Evolutionary conservation across 2,797 vertebrate genomes (phyloP).

Genomic region (Tiaroga cobitis): DNA sequence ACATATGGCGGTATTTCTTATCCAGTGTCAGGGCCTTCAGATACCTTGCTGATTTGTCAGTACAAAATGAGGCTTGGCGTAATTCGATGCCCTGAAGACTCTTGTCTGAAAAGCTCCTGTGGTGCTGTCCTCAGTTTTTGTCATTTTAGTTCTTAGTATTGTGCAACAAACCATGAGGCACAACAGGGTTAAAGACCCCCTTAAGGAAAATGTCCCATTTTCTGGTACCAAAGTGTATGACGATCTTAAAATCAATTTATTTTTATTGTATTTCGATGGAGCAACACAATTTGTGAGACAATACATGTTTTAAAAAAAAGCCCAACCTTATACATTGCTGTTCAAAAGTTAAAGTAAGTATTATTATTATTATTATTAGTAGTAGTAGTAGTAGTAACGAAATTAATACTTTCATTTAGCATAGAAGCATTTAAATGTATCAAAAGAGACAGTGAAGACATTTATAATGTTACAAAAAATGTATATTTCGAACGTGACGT

Average conservation of each 20-base stretch:
- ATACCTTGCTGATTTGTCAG: conserved; percentile 23
- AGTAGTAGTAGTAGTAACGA: no score
- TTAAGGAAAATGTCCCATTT: conserved; percentile 32
- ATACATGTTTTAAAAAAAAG: background rate
- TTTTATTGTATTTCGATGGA: conserved; percentile 22
- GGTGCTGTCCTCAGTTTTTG: conserved; percentile 13
- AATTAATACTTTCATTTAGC: background rate
- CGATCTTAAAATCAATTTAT: conserved; percentile 6
- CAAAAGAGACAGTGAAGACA: background rate
- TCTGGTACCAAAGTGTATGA: conserved; percentile 8
- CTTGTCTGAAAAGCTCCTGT: background rate
- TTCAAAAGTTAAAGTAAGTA: background rate
- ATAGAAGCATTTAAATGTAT: background rate
- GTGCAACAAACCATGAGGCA: conserved; percentile 28
- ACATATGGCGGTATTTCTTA: conserved; percentile 32
- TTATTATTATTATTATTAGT: no score
- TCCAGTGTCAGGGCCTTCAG: conserved; percentile 6
- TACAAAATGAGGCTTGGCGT: conserved; percentile 18
- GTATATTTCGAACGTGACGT: background rate
- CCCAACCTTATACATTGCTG: background rate
- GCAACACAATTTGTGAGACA: conserved; percentile 1
- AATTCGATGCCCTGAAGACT: conserved; percentile 15
- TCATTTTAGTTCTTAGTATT: conserved; percentile 17
- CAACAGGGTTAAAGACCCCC: conserved; percentile 22
- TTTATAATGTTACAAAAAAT: background rate